Evolutionary conservation across 2,797 vertebrate species (phyloP).

Genomic region (Pagetopsis macropterus): DNA sequence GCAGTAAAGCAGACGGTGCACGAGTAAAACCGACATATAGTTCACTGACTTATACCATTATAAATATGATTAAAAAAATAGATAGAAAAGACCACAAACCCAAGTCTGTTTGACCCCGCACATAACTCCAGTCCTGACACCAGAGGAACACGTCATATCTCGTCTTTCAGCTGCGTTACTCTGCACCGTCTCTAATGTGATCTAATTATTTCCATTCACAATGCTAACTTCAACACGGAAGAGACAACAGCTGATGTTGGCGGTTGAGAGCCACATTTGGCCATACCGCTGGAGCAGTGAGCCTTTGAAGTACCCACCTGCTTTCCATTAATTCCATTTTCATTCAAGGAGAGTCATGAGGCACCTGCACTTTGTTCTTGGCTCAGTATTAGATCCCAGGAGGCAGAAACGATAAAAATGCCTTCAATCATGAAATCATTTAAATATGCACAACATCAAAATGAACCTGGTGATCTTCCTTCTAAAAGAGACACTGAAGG

Average conservation of each 20-base stretch:
- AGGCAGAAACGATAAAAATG: slow-evolving; percentile 51
- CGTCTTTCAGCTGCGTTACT: slow-evolving; percentile 46
- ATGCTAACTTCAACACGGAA: slow-evolving; percentile 36
- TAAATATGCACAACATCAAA: slow-evolving; percentile 38
- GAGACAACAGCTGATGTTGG: slow-evolving; percentile 65
- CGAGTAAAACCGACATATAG: slow-evolving; percentile 5
- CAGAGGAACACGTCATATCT: slow-evolving; percentile 40
- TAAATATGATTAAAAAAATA: slow-evolving; percentile 16
- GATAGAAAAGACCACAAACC: neutral
- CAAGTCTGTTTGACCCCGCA: slow-evolving; percentile 35
- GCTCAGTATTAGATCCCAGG: slow-evolving; percentile 53
- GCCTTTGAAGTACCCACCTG: slow-evolving; percentile 77
- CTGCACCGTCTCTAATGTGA: slow-evolving; percentile 34
- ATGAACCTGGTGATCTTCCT: slow-evolving; percentile 21
- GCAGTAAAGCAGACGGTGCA: slow-evolving; percentile 13
- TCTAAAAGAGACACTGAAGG: neutral
- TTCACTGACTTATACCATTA: slow-evolving; percentile 21
- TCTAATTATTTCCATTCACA: slow-evolving; percentile 64
- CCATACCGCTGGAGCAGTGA: slow-evolving; percentile 55
- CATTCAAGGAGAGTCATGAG: slow-evolving; percentile 68
- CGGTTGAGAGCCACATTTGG: slow-evolving; percentile 54
- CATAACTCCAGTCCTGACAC: slow-evolving; percentile 38
- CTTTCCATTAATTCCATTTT: slow-evolving; percentile 74
- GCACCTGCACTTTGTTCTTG: slow-evolving; percentile 68
- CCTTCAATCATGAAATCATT: slow-evolving; percentile 43